Conservation (phyloP, 2,797 vertebrate species). For the Tapera naevia region DNA sequence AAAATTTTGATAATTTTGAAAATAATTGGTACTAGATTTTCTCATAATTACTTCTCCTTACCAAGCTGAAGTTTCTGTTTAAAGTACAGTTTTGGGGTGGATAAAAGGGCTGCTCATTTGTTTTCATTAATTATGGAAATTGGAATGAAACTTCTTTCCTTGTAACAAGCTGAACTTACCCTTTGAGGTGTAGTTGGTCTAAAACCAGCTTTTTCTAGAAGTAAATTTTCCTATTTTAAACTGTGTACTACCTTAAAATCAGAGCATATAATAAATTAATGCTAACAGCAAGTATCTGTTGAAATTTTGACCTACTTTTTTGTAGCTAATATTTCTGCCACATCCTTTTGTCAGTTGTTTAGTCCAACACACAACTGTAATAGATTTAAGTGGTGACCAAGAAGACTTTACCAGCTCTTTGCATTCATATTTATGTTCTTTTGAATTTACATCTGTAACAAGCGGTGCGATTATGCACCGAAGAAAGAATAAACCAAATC, state of each 20-base stretch:
- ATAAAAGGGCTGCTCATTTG: accelerated
- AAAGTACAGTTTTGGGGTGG: neutral
- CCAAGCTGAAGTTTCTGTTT: neutral
- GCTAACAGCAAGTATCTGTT: neutral
- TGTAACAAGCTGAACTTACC: neutral
- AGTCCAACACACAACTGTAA: neutral
- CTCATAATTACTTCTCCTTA: neutral
- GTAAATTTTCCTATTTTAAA: neutral
- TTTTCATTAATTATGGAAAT: neutral
- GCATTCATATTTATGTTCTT: neutral
- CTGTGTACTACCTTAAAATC: neutral
- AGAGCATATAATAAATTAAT: neutral
- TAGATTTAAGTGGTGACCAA: neutral
- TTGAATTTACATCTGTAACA: neutral
- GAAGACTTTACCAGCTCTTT: neutral
- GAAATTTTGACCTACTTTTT: neutral
- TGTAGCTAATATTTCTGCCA: neutral
- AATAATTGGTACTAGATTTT: neutral
- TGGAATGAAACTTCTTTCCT: neutral
- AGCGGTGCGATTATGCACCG: neutral
- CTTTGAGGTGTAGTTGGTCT: neutral
- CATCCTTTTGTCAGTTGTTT: neutral
- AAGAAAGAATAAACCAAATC: neutral
- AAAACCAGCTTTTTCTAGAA: neutral
- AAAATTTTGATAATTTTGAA: neutral